These are phyloP conservation scores for Teleogryllus oceanicus DNA, from an alignment of 2,888 invertebrate genomes.

Conservation along the genomic window DNA sequence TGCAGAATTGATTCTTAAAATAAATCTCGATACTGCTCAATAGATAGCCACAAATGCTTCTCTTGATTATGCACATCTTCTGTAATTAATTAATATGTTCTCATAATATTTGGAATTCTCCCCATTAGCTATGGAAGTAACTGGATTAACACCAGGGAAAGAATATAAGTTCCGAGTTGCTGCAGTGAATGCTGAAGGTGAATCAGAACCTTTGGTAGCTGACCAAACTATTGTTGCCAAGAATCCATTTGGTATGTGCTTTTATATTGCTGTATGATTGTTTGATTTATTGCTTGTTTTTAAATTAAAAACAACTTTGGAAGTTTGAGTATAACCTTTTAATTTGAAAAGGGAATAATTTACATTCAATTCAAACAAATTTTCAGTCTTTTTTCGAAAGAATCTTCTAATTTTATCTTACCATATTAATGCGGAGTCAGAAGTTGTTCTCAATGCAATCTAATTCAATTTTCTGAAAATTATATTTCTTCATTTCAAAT, in stretches of 20 bases:
- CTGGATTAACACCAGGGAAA: slow-evolving; percentile 81
- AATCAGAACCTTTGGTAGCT: slow-evolving; percentile 87
- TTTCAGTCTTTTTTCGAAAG: not conserved
- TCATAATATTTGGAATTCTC: not conserved
- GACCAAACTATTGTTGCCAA: slow-evolving; percentile 87
- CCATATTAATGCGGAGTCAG: no score
- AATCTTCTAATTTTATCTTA: no score
- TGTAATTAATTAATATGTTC: no score
- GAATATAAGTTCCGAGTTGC: slow-evolving; percentile 95
- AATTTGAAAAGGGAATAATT: not conserved
- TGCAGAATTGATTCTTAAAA: no score
- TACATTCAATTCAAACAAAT: not conserved
- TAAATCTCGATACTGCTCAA: no score
- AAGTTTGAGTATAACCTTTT: not conserved
- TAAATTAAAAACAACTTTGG: no score
- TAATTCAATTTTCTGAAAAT: no score
- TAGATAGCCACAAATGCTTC: no score
- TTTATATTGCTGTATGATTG: not conserved
- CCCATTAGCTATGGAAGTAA: slow-evolving; percentile 66
- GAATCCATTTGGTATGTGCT: slow-evolving; percentile 80
- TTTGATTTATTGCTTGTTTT: no score
- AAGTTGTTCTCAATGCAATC: no score
- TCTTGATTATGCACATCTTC: no score
- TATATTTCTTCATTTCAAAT: no score
- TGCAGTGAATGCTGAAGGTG: slow-evolving; percentile 94